Evolutionary conservation across 2,113 vertebrate species (phyloP).

Genomic region (Pandion haliaetus): DNA sequence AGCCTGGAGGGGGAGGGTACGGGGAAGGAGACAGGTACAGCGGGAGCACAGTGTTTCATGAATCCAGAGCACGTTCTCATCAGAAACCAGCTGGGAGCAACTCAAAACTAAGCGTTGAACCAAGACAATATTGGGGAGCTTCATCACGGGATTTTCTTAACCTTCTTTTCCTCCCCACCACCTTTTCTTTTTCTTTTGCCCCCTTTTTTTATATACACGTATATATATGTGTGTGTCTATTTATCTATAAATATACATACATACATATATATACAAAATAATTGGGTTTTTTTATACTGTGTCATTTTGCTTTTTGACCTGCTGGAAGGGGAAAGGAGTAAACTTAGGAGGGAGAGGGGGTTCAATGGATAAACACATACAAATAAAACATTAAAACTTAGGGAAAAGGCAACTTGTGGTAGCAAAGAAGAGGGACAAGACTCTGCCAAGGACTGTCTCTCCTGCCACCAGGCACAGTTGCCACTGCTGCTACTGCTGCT

Average conservation of each 20-base stretch:
- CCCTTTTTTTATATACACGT: slow-evolving; percentile 41
- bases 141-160: slow-evolving; percentile 35
- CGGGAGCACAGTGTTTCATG: neutral
- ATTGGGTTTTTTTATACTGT: slow-evolving; percentile 33
- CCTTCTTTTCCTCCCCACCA: neutral
- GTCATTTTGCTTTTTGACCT: slow-evolving; percentile 60
- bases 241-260: slow-evolving; percentile 9
- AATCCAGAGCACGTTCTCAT: slow-evolving; percentile 57
- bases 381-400: slow-evolving; percentile 65
- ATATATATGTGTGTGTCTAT: slow-evolving; percentile 43
- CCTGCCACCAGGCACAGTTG: slow-evolving; percentile 44
- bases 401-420: slow-evolving; percentile 66
- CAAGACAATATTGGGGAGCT: slow-evolving; percentile 59
- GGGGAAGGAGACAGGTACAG: slow-evolving; percentile 17
- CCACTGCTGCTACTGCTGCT: slow-evolving; percentile 43
- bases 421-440: slow-evolving; percentile 64
- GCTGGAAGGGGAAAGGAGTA: slow-evolving; percentile 68
- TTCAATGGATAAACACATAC: slow-evolving; percentile 58
- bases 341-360: slow-evolving; percentile 59
- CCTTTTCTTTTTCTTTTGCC: slow-evolving; percentile 31
- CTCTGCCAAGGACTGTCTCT: slow-evolving; percentile 63
- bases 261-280: neutral
- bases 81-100: slow-evolving; percentile 64
- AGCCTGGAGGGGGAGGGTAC: slow-evolving; percentile 15
- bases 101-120: slow-evolving; percentile 61